phyloP scores from a whole-genome alignment of 2,113 vertebrate species.

The Irena cyanogastra region DNA sequence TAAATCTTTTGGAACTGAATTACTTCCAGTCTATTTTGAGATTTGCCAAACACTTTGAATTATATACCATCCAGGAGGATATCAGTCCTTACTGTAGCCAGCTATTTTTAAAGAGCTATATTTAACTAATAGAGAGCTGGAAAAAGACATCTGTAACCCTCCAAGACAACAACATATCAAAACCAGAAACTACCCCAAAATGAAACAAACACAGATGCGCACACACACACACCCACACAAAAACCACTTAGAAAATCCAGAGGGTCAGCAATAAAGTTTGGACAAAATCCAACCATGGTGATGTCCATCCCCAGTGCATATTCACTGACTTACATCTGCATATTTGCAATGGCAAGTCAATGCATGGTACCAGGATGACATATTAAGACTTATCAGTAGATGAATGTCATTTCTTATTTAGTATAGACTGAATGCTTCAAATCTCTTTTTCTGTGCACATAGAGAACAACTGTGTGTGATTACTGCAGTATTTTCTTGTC shows the following conservation, averaged over 20 bases:
- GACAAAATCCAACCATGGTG: neutral
- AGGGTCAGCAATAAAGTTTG: neutral
- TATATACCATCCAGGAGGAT: neutral
- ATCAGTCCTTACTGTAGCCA: neutral
- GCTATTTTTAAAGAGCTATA: neutral
- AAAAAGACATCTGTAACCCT: neutral
- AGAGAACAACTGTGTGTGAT: neutral
- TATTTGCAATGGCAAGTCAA: neutral
- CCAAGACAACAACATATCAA: neutral
- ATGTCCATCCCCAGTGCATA: neutral
- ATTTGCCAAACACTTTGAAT: neutral
- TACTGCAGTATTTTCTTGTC: neutral
- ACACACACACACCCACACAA: too few species aligned
- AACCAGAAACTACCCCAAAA: neutral
- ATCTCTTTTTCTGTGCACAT: neutral
- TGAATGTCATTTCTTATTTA: neutral
- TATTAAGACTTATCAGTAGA: neutral
- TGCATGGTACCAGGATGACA: neutral
- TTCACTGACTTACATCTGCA: neutral
- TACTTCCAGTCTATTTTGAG: neutral
- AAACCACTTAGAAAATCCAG: neutral
- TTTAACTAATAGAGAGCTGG: neutral
- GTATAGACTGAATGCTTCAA: neutral
- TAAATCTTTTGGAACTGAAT: neutral
- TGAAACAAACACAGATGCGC: accelerated